These are phyloP conservation scores for Eutrigla gurnardus DNA, from an alignment of 2,797 vertebrate genomes.

Conservation along the genomic window DNA sequence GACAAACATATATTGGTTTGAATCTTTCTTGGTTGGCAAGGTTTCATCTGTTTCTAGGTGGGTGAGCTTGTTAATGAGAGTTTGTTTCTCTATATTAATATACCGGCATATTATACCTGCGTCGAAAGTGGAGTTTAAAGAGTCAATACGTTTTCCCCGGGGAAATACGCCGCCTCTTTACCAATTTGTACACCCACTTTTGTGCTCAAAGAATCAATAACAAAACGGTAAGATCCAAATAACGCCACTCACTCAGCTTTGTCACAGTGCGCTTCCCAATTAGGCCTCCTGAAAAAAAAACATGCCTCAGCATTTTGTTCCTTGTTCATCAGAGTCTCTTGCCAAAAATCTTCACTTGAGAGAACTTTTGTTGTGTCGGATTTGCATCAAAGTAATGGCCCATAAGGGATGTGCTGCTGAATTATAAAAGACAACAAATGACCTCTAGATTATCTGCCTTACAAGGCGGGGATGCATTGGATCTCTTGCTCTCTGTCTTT, in stretches of 20 bases:
- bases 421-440: conserved; percentile 71
- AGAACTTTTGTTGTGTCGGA: conserved; percentile 62
- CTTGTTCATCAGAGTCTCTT: conserved; percentile 53
- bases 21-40: conserved; percentile 45
- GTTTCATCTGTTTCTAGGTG: conserved; percentile 16
- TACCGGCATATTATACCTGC: conserved; percentile 4
- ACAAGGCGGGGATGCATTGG: conserved; percentile 23
- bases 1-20: conserved; percentile 46
- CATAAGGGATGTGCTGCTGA: conserved; percentile 52
- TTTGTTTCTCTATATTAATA: conserved; percentile 32
- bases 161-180: conserved; percentile 26
- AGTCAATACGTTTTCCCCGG: not conserved
- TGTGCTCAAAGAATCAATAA: conserved; percentile 36
- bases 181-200: conserved; percentile 26
- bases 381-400: conserved; percentile 74
- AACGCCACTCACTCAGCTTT: conserved; percentile 51
- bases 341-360: conserved; percentile 62
- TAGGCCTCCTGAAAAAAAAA: conserved; percentile 29
- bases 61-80: conserved; percentile 24
- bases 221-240: conserved; percentile 35
- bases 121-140: conserved; percentile 8
- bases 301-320: conserved; percentile 68
- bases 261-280: conserved; percentile 42
- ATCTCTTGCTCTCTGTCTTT: not conserved
- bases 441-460: conserved; percentile 50